These are phyloP conservation scores for Anoncus sp. DNA, from an alignment of 2,888 invertebrate species.

Conservation along the genomic window DNA sequence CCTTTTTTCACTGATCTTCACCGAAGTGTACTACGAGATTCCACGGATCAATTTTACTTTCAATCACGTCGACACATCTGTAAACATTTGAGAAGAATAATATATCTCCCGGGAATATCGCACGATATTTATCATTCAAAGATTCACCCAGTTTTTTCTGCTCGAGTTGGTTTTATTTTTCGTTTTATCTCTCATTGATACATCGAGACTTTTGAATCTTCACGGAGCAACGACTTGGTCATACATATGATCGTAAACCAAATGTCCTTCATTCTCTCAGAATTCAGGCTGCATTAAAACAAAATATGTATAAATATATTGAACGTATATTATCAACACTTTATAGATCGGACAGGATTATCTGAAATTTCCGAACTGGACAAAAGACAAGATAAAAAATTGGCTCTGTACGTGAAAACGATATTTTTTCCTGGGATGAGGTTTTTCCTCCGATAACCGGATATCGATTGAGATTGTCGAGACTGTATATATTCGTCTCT, in stretches of 20 bases:
- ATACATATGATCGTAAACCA: too few relatives aligned
- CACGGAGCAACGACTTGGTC: too few relatives aligned
- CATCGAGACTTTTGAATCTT: background rate
- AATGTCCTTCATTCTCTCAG: too few relatives aligned
- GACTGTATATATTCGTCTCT: constrained; percentile 25
- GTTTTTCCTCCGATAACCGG: constrained; percentile 49
- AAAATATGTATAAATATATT: background rate
- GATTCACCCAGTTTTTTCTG: constrained; percentile 1
- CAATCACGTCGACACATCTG: constrained; percentile 55
- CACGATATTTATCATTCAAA: constrained; percentile 14
- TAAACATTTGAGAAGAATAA: constrained; percentile 42
- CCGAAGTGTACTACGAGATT: constrained; percentile 42
- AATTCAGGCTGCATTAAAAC: too few relatives aligned
- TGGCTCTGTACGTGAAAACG: constrained; percentile 10
- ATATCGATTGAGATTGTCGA: constrained; percentile 57
- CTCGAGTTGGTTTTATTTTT: background rate
- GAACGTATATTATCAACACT: background rate
- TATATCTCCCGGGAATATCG: constrained; percentile 10
- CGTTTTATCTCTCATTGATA: background rate
- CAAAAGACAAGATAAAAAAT: constrained; percentile 13
- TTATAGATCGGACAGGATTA: constrained; percentile 1
- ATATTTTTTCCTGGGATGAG: constrained; percentile 31
- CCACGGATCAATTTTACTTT: constrained; percentile 51
- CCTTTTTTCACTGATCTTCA: constrained; percentile 41
- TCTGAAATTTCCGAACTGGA: constrained; percentile 21